phyloP scores from a whole-genome alignment of 2,113 vertebrate species.

The Plecotus auritus region DNA sequence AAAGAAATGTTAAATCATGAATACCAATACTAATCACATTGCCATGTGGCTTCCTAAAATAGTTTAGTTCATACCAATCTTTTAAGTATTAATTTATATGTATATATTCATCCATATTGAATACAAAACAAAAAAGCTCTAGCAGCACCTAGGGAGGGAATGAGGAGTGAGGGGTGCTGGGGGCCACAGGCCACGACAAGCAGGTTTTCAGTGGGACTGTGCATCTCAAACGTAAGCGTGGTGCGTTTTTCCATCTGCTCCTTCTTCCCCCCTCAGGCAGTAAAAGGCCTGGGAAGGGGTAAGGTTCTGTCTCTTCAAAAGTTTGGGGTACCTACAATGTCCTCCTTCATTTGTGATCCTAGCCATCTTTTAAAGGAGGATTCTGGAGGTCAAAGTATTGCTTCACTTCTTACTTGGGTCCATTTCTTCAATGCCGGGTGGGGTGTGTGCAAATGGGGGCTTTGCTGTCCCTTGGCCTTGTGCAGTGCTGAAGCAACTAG shows the following conservation, averaged over 20 bases:
- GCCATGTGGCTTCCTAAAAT: conserved; percentile 76
- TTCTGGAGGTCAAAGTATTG: background rate
- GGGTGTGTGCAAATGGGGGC: background rate
- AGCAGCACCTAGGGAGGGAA: background rate
- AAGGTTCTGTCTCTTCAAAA: background rate
- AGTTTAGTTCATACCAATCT: conserved; percentile 77
- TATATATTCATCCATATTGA: conserved; percentile 81
- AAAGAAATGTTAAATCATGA: conserved; percentile 85
- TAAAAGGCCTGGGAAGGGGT: background rate
- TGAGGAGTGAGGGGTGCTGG: background rate
- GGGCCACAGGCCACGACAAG: background rate
- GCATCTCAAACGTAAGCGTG: background rate
- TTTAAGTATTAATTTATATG: conserved; percentile 85
- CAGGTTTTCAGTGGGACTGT: background rate
- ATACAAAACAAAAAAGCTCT: conserved; percentile 73
- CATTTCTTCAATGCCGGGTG: background rate
- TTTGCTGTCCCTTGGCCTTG: background rate
- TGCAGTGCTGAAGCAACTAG: background rate
- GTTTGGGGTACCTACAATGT: background rate
- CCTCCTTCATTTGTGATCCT: background rate
- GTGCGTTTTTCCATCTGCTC: background rate
- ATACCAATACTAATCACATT: conserved; percentile 79
- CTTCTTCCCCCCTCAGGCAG: background rate
- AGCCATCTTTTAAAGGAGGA: background rate
- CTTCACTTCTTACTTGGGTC: background rate